A percentile compares a stretch with the other conserved stretches of the same genome.
Evolutionary conservation across 2,797 vertebrate species (phyloP).

Genomic region (Smutsia gigantea): DNA sequence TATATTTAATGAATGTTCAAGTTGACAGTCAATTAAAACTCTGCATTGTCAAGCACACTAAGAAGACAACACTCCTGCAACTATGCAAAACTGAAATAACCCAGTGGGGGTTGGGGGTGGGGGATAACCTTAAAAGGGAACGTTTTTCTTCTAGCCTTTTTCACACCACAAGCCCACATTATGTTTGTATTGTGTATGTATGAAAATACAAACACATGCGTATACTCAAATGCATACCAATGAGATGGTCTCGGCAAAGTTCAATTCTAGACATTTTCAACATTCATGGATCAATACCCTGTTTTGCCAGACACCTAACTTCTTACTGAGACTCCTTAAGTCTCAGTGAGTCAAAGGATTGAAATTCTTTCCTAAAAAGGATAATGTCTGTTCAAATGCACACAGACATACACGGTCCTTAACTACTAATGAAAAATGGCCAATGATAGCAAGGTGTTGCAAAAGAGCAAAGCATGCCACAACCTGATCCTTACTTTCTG

Average conservation of each 20-base stretch:
- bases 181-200: too few relatives aligned
- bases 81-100: background rate
- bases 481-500: slow-evolving; percentile 83
- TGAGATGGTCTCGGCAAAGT: background rate
- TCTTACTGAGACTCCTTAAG: slow-evolving; percentile 60
- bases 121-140: slow-evolving; percentile 52
- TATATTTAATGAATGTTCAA: background rate
- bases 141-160: slow-evolving; percentile 43
- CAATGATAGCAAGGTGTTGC: slow-evolving; percentile 81
- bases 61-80: background rate
- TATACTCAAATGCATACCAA: background rate
- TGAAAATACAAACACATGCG: background rate
- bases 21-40: slow-evolving; percentile 13
- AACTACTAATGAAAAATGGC: slow-evolving; percentile 68
- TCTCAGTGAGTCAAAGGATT: slow-evolving; percentile 60
- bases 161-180: slow-evolving; percentile 60
- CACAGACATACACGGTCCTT: slow-evolving; percentile 59
- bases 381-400: slow-evolving; percentile 82
- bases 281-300: background rate
- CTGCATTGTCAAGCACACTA: background rate
- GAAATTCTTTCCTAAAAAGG: slow-evolving; percentile 78
- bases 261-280: slow-evolving; percentile 28
- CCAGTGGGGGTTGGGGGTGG: background rate
- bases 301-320: slow-evolving; percentile 63
- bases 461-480: slow-evolving; percentile 80